Percentiles rank a stretch among this genome's conserved stretches.
Conservation (phyloP, 2,113 vertebrate genomes). For the Oostethus manadensis region DNA sequence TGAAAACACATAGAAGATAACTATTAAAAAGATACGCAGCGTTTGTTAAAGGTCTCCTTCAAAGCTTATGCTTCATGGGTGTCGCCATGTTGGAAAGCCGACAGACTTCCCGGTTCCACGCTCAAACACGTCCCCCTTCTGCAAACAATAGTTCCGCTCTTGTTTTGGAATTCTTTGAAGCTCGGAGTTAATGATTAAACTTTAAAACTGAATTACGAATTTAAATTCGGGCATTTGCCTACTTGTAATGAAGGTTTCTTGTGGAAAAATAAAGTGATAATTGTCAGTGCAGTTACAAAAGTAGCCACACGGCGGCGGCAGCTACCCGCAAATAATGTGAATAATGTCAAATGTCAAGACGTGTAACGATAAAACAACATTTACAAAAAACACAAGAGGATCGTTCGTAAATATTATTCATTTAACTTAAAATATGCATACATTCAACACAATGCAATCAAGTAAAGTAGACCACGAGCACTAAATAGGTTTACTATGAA, state of each 20-base stretch:
- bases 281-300: background rate
- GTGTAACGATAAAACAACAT: no score
- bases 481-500: background rate
- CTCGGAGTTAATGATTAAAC: background rate
- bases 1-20: no score
- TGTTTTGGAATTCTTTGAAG: background rate
- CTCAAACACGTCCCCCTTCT: slow-evolving; percentile 12
- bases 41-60: slow-evolving; percentile 55
- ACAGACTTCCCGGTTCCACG: slow-evolving; percentile 32
- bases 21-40: slow-evolving; percentile 2
- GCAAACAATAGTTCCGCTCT: background rate
- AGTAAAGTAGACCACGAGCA: background rate
- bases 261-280: background rate
- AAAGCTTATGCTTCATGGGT: slow-evolving; percentile 15
- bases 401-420: no score
- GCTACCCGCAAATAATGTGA: background rate
- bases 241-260: background rate
- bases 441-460: background rate
- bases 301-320: background rate
- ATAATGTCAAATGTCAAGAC: no score
- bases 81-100: slow-evolving; percentile 39
- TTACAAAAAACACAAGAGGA: no score
- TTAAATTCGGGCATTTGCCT: no score
- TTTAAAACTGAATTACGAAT: background rate
- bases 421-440: no score